phyloP scores from a whole-genome alignment of 2,113 vertebrate genomes.

The Bos taurus region DNA sequence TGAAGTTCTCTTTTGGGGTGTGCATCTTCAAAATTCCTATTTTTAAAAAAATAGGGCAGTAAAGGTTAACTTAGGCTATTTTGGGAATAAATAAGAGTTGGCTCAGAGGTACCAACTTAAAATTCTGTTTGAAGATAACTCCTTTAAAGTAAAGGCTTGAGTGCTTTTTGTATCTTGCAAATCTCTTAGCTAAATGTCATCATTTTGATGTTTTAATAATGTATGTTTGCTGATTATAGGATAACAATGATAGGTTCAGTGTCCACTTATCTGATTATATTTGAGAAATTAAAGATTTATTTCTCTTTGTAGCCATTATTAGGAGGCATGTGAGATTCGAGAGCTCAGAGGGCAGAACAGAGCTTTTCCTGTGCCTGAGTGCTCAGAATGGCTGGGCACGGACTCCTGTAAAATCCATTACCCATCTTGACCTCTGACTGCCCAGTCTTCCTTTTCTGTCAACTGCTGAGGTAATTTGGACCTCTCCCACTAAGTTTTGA shows the following conservation, averaged over 20 bases:
- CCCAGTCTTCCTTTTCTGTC: background rate
- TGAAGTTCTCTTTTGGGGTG: background rate
- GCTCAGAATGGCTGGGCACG: background rate
- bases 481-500: background rate
- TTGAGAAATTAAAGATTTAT: constrained; percentile 70
- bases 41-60: background rate
- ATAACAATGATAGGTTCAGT: constrained; percentile 5
- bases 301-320: constrained; percentile 40
- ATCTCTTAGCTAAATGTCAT: constrained; percentile 43
- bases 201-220: constrained; percentile 68
- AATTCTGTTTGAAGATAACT: constrained; percentile 43
- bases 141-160: constrained; percentile 44
- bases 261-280: constrained; percentile 55
- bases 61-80: constrained; percentile 35
- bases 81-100: constrained; percentile 21
- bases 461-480: background rate
- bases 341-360: background rate
- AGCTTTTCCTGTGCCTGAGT: background rate
- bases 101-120: background rate
- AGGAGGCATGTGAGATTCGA: background rate
- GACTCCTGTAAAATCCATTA: background rate
- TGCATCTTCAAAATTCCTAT: background rate
- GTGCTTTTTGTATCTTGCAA: constrained; percentile 43
- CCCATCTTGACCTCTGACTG: background rate
- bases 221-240: constrained; percentile 44